Conservation (phyloP, 1,140 invertebrate genomes). For the Papilio aristodemus region DNA sequence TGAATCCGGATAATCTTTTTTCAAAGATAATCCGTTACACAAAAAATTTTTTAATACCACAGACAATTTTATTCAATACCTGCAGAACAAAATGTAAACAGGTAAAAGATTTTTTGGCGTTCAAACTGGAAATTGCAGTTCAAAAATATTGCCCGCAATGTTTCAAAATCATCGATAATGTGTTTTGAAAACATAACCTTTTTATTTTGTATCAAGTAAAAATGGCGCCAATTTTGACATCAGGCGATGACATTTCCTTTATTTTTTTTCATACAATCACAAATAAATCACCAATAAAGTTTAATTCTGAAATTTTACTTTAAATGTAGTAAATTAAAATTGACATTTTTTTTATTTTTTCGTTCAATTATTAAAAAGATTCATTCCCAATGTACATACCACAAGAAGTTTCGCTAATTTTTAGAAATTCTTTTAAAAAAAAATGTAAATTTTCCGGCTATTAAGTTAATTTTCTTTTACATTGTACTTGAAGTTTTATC, state of each 20-base stretch:
- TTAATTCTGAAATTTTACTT: background rate
- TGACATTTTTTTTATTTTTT: background rate
- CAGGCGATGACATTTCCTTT: background rate
- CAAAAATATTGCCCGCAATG: background rate
- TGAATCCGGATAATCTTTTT: slow-evolving; percentile 50
- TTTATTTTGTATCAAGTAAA: background rate
- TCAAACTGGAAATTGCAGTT: slow-evolving; percentile 9
- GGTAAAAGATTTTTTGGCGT: background rate
- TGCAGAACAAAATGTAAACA: background rate
- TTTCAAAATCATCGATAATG: background rate
- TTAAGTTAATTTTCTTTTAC: slow-evolving; percentile 4
- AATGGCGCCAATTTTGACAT: slow-evolving; percentile 14
- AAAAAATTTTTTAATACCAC: background rate
- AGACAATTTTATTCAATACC: background rate
- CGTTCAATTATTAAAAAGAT: background rate
- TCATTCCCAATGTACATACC: slow-evolving; percentile 19
- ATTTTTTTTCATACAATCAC: background rate
- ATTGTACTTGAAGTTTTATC: background rate
- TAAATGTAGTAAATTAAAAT: background rate
- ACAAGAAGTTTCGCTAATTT: slow-evolving; percentile 7
- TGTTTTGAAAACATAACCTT: background rate
- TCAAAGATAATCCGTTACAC: background rate
- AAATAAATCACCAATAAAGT: background rate
- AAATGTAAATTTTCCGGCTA: slow-evolving; percentile 11
- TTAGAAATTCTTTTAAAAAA: background rate